These are phyloP conservation scores for Caradrina clavipalpis DNA, from an alignment of 2,888 invertebrate genomes.

Conservation along the genomic window DNA sequence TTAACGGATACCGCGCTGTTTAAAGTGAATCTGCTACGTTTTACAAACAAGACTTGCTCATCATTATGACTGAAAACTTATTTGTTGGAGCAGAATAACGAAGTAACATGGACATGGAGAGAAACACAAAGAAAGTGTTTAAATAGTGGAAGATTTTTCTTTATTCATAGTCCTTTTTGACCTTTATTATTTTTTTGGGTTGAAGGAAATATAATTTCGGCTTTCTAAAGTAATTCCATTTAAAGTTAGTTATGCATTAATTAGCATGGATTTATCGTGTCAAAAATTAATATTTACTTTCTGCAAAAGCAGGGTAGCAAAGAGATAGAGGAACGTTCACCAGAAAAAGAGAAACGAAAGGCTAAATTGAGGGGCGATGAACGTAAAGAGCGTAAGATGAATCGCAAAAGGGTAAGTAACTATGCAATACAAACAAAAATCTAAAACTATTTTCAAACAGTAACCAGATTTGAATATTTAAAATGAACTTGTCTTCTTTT, in stretches of 20 bases:
- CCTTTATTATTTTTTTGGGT: constrained; percentile 56
- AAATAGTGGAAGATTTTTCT: constrained; percentile 53
- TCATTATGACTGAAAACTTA: constrained; percentile 1
- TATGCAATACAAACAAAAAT: constrained; percentile 4
- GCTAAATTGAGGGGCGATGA: constrained; percentile 87
- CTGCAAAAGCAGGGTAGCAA: constrained; percentile 89
- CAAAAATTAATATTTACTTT: constrained; percentile 70
- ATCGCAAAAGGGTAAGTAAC: constrained; percentile 93
- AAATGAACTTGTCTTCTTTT: background rate
- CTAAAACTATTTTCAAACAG: background rate
- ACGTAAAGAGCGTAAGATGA: constrained; percentile 95
- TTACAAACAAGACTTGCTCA: background rate
- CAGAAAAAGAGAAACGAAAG: constrained; percentile 95
- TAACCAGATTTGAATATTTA: background rate
- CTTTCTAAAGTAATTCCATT: constrained; percentile 27
- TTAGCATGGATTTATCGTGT: constrained; percentile 11
- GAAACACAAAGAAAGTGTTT: constrained; percentile 2
- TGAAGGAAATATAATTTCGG: constrained; percentile 28
- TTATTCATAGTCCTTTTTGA: constrained; percentile 82
- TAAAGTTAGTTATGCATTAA: constrained; percentile 15
- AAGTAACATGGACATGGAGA: background rate
- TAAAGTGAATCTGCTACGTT: background rate
- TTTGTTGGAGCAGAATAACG: background rate
- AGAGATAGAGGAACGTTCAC: constrained; percentile 91
- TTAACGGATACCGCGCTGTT: background rate